A percentile compares a stretch with the other conserved stretches of the same genome.
phyloP scores from a whole-genome alignment of 1,140 invertebrate species.

The Musca vetustissima region DNA sequence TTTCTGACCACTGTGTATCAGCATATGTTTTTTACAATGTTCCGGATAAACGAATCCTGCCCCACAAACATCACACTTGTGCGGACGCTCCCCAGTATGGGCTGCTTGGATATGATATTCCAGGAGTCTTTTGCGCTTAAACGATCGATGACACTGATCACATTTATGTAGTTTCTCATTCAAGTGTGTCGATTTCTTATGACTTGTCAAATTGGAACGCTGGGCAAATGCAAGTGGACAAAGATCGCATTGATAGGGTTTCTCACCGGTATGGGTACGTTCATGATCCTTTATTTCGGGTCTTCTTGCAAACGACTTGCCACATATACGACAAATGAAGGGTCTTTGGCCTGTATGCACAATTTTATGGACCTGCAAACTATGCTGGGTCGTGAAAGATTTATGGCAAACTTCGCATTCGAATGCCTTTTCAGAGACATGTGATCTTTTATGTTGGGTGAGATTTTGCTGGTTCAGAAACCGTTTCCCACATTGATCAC shows the following conservation, averaged over 20 bases:
- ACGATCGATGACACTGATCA: constrained; percentile 68
- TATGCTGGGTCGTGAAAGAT: constrained; percentile 73
- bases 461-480: constrained; percentile 77
- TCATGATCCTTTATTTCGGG: constrained; percentile 78
- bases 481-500: constrained; percentile 68
- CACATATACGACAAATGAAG: constrained; percentile 69
- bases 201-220: constrained; percentile 76
- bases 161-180: constrained; percentile 76
- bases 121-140: constrained; percentile 72
- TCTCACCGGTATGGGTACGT: constrained; percentile 71
- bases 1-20: constrained; percentile 78
- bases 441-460: constrained; percentile 71
- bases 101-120: constrained; percentile 81
- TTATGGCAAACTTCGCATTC: constrained; percentile 76
- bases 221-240: constrained; percentile 78
- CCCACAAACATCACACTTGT: constrained; percentile 70
- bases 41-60: constrained; percentile 83
- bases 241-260: constrained; percentile 76
- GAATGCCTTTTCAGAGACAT: constrained; percentile 69
- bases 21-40: constrained; percentile 79
- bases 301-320: constrained; percentile 73
- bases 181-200: constrained; percentile 76
- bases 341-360: constrained; percentile 58
- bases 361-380: constrained; percentile 71
- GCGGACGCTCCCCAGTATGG: constrained; percentile 78